Conservation (phyloP, 2,888 invertebrate genomes). For the Rhorus exstirpatorius region DNA sequence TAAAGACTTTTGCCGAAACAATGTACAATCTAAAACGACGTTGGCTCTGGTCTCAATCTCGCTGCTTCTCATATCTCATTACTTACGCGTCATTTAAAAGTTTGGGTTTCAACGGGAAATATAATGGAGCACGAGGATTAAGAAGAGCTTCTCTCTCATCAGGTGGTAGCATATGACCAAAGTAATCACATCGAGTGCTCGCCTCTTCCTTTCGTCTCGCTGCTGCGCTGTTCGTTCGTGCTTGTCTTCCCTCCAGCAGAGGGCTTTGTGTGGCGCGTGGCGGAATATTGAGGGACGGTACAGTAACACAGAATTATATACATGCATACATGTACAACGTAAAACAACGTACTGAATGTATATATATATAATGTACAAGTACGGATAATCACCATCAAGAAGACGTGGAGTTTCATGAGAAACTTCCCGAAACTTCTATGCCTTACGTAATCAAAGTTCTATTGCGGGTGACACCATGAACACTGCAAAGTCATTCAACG, state of each 20-base stretch:
- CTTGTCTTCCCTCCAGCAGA: slow-evolving; percentile 32
- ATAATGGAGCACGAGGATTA: not conserved
- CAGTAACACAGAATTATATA: not conserved
- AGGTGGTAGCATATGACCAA: slow-evolving; percentile 51
- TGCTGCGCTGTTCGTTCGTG: slow-evolving; percentile 41
- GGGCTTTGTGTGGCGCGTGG: not conserved
- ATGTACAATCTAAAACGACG: slow-evolving; percentile 5
- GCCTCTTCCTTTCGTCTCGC: slow-evolving; percentile 26
- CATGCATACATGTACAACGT: too few relatives aligned
- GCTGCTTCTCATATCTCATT: not conserved
- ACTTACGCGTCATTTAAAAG: slow-evolving; percentile 49
- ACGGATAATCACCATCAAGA: too few relatives aligned
- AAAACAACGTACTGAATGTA: too few relatives aligned
- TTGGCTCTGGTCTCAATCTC: too few relatives aligned
- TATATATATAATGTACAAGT: too few relatives aligned
- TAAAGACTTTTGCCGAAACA: not conserved
- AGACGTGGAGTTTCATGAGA: too few relatives aligned
- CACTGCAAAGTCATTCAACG: too few relatives aligned
- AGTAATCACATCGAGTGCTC: slow-evolving; percentile 70
- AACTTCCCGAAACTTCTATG: too few relatives aligned
- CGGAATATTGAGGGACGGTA: not conserved
- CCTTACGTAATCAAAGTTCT: too few relatives aligned
- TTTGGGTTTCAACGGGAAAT: slow-evolving; percentile 29
- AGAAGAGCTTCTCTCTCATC: slow-evolving; percentile 25
- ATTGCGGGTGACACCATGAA: too few relatives aligned